phyloP scores from a whole-genome alignment of 2,888 invertebrate species.

The Scrobipalpa atriplicella region DNA sequence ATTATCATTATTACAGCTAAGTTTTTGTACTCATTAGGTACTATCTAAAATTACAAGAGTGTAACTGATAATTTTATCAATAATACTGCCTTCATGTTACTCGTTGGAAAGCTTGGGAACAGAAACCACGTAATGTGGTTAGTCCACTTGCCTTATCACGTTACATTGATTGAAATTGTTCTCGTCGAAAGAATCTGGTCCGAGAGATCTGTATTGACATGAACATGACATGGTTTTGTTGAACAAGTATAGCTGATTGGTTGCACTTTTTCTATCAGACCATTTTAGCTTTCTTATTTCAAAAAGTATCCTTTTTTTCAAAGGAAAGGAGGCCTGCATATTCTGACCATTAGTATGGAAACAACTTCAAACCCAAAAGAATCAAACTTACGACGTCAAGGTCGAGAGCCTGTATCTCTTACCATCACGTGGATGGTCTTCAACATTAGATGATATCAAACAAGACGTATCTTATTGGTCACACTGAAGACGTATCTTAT shows the following conservation, averaged over 20 bases:
- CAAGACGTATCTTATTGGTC: conserved; percentile 5
- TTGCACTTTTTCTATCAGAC: not conserved
- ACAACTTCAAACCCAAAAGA: no score
- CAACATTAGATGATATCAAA: not conserved
- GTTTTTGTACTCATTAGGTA: not conserved
- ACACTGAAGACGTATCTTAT: conserved; percentile 12
- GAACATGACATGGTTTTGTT: conserved; percentile 10
- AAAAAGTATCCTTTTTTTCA: no score
- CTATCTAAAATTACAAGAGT: conserved; percentile 3
- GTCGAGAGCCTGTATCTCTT: no score
- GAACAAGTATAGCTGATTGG: not conserved
- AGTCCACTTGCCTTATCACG: conserved; percentile 27
- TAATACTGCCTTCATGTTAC: not conserved
- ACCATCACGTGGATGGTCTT: not conserved
- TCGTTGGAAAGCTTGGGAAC: conserved; percentile 22
- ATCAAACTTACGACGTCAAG: no score
- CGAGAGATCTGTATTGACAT: not conserved
- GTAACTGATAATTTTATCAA: not conserved
- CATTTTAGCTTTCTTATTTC: no score
- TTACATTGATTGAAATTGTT: conserved; percentile 26
- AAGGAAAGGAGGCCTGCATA: no score
- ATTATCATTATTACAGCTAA: not conserved
- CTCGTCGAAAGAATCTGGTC: conserved; percentile 21
- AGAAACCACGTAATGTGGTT: conserved; percentile 22
- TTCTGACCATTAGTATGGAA: no score